Base-by-base conservation (phyloP, 2,797 vertebrate genomes). In the Dipus sagitta region DNA sequence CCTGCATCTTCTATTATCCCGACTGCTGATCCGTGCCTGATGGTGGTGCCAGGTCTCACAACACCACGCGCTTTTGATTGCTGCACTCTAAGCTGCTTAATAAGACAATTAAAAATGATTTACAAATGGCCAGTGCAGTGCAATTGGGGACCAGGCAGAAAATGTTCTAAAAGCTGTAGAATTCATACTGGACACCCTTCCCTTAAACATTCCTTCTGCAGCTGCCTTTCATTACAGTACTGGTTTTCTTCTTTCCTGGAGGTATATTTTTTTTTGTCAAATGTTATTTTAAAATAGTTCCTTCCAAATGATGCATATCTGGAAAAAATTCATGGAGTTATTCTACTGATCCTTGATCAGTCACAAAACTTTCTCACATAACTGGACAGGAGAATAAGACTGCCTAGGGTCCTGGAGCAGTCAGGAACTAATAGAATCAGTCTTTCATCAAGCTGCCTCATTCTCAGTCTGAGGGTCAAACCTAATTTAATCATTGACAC, bases 101-200 rank as follows among this genome's bases (percentile, higher is more conserved):
- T 94, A 88, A 97, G 97, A 98, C 97, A 98, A 98, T 98, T 98
- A 98, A 97, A 98, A 98, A 97, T 97, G 62, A 98, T 98, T 97
- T 98, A 96, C 91, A 97, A 98, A 97, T 77, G 94, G 90, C 74
- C 1, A 0, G 97, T 93, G 82, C 0, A 0, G 60, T 96, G 96
- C 97, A 97, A 94, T 90, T 26, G 88, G 93, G 95, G 81, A 97
- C 83, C 38, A 92, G 83, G 67, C 70, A 97, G 86, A 96, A 94
- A 90, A 91, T 72, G 64, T 30, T 96, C 74, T 91, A 3, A 30
- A 81, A 13, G 0, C 74, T 95, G 75, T 0, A 0, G 24, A 86
- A 88, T 95, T 95, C 81, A 95, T 77, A 90, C 86, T 3, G 4
- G 78, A 79, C 91, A 78, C 76, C 91, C 64, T 76, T 94, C 76